These are phyloP conservation scores for Ramphastos sulfuratus DNA, from an alignment of 2,113 vertebrate species.

Conservation along the genomic window DNA sequence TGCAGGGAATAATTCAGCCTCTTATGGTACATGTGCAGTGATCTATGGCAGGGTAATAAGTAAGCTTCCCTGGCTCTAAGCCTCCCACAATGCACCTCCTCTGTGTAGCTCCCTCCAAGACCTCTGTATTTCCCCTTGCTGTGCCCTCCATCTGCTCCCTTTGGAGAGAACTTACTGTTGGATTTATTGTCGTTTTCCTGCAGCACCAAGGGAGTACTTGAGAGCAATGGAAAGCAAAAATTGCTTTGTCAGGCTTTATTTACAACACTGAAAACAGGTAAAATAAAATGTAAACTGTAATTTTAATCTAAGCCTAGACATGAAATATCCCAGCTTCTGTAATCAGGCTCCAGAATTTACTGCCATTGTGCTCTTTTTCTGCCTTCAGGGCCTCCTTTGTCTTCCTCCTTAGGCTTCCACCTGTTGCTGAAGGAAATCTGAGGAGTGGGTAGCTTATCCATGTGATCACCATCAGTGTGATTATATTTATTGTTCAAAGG, in stretches of 20 bases:
- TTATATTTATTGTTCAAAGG: not conserved
- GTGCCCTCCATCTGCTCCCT: not conserved
- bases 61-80: not conserved
- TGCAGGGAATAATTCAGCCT: not conserved
- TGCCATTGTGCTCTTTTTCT: rapidly evolving
- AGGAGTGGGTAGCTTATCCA: rapidly evolving
- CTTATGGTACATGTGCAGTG: rapidly evolving
- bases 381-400: not conserved
- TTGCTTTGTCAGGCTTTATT: not conserved
- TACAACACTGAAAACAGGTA: not conserved
- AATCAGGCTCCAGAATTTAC: not conserved
- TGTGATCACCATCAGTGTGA: not conserved
- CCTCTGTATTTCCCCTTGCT: not conserved
- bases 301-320: not conserved
- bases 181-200: not conserved
- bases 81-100: not conserved
- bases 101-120: rapidly evolving
- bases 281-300: not conserved
- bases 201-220: not conserved
- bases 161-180: not conserved
- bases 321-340: not conserved
- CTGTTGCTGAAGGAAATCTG: rapidly evolving
- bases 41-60: not conserved
- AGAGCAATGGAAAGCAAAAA: not conserved
- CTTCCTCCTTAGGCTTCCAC: not conserved